Evolutionary conservation across 1,140 invertebrate species (phyloP).

Genomic region (Drosophila grimshawi): DNA sequence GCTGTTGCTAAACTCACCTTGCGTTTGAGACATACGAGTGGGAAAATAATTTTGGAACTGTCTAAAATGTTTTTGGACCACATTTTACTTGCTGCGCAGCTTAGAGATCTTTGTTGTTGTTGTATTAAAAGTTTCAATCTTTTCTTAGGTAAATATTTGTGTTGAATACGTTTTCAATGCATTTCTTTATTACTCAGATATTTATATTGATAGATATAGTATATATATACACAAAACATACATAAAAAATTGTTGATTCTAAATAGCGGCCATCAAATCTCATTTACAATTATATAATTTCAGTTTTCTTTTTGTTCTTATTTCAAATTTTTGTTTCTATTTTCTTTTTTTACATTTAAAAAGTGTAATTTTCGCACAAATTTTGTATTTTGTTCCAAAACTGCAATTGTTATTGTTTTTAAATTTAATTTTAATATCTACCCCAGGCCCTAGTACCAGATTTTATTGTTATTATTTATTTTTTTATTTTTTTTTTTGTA

Average conservation of each 20-base stretch:
- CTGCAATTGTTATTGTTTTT: constrained; percentile 42
- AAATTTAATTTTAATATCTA: constrained; percentile 65
- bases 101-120: constrained; percentile 46
- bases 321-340: constrained; percentile 22
- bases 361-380: constrained; percentile 59
- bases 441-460: constrained; percentile 77
- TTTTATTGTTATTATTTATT: constrained; percentile 31
- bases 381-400: constrained; percentile 57
- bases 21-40: constrained; percentile 31
- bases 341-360: constrained; percentile 72
- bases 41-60: constrained; percentile 28
- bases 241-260: constrained; percentile 73
- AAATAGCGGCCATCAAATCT: constrained; percentile 49
- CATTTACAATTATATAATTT: constrained; percentile 53
- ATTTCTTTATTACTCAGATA: constrained; percentile 78
- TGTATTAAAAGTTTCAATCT: constrained; percentile 40
- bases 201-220: constrained; percentile 59
- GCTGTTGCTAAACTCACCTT: constrained; percentile 69
- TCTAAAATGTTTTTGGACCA: constrained; percentile 55
- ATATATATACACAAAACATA: constrained; percentile 77
- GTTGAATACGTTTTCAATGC: constrained; percentile 70
- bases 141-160: constrained; percentile 17
- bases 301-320: constrained; percentile 25
- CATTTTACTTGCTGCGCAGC: constrained; percentile 54
- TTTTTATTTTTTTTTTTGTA: constrained; percentile 37